These are phyloP conservation scores for Habropoda laboriosa DNA, from an alignment of 1,140 invertebrate genomes.

Conservation along the genomic window DNA sequence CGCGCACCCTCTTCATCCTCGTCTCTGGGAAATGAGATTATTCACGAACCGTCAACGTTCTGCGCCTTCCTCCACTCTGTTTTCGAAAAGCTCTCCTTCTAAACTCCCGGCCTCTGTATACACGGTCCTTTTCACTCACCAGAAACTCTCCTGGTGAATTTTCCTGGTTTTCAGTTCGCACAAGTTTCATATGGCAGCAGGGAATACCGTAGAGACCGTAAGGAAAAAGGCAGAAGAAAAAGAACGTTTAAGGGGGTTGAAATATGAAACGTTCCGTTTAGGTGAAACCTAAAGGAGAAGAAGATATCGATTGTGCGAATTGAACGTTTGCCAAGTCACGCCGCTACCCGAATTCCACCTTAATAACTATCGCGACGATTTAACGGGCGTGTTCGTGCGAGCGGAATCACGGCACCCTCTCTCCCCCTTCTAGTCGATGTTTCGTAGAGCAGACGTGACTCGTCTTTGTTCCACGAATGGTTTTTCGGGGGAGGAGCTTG, in stretches of 20 bases:
- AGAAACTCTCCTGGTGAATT: not conserved
- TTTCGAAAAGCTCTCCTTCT: not conserved
- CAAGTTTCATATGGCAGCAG: no score
- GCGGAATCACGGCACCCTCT: not conserved
- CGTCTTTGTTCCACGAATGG: conserved; percentile 19
- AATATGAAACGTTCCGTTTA: conserved; percentile 5
- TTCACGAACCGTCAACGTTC: not conserved
- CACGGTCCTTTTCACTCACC: not conserved
- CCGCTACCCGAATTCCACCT: not conserved
- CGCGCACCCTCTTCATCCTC: no score
- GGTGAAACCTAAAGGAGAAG: not conserved
- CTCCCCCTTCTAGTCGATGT: no score
- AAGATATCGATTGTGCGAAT: conserved; percentile 18
- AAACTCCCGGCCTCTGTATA: not conserved
- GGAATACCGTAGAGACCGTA: no score
- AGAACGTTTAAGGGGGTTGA: not conserved
- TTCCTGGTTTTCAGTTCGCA: not conserved
- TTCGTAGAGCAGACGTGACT: not conserved
- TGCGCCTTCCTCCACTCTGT: not conserved
- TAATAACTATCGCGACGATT: conserved; percentile 23
- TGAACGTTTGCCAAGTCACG: conserved; percentile 29
- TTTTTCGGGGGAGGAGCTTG: no score
- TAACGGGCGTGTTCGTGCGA: not conserved
- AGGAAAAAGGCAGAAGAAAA: not conserved
- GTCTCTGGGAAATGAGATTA: conserved; percentile 3